Percentiles rank a stretch among this genome's conserved stretches.
Conservation (phyloP, 2,888 invertebrate species). For the Parnassius orleans region DNA sequence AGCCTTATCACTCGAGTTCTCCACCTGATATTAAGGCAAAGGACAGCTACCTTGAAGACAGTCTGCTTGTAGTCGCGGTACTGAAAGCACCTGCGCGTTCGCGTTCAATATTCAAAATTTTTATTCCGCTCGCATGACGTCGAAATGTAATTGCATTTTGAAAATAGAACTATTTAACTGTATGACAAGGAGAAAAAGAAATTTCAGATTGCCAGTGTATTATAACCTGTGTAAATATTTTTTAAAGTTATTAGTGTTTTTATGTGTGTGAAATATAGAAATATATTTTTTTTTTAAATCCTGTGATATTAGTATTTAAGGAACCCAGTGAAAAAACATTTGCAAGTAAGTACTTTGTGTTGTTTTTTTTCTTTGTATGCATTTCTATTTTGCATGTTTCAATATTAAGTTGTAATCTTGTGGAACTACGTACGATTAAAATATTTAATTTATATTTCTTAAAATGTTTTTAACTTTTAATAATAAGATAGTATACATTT, state of each 20-base stretch:
- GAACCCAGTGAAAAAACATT: conserved; percentile 41
- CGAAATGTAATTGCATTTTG: conserved; percentile 39
- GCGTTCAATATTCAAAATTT: conserved; percentile 34
- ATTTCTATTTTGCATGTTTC: conserved; percentile 20
- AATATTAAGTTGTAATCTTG: background rate
- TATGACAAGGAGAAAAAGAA: conserved; percentile 41
- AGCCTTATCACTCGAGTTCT: conserved; percentile 63
- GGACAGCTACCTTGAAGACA: conserved; percentile 49
- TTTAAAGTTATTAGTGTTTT: conserved; percentile 40
- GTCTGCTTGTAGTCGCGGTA: conserved; percentile 47
- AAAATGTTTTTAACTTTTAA: too few species aligned
- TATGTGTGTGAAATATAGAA: conserved; percentile 45
- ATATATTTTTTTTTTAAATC: conserved; percentile 55
- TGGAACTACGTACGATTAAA: too few species aligned
- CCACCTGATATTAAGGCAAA: conserved; percentile 63
- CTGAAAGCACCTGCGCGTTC: conserved; percentile 43
- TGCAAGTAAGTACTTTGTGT: conserved; percentile 61
- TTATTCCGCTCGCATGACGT: conserved; percentile 27
- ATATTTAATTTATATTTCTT: too few species aligned
- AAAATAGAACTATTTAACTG: conserved; percentile 41
- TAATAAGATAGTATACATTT: too few species aligned
- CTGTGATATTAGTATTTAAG: conserved; percentile 76
- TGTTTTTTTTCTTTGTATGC: conserved; percentile 24
- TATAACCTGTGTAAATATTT: conserved; percentile 43
- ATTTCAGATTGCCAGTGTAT: conserved; percentile 48